Conservation (phyloP, 2,888 invertebrate species). For the Drosophila longiperda region DNA sequence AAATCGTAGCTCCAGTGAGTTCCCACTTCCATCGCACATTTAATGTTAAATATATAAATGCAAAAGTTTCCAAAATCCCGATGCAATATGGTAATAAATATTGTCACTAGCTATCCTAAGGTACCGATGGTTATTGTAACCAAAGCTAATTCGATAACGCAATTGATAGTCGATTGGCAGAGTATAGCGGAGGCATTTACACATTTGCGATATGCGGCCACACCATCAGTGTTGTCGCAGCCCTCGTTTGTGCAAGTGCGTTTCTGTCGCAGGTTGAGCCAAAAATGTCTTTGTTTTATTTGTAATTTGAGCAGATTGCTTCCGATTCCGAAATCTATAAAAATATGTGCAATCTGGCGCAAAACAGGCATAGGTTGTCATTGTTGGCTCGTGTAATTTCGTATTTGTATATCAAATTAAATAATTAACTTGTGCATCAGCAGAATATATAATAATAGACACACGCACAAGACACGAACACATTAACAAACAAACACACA, state of each 20-base stretch:
- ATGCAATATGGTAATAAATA: not conserved
- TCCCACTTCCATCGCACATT: slow-evolving; percentile 9
- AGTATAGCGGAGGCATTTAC: slow-evolving; percentile 11
- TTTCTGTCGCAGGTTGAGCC: slow-evolving; percentile 45
- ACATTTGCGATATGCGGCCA: slow-evolving; percentile 14
- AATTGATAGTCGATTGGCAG: not conserved
- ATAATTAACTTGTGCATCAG: slow-evolving; percentile 49
- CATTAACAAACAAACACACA: slow-evolving; percentile 22
- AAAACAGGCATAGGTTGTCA: slow-evolving; percentile 5
- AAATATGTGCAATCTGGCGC: slow-evolving; percentile 47
- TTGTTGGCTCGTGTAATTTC: slow-evolving; percentile 20
- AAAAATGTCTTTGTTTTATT: slow-evolving; percentile 61
- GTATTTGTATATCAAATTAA: slow-evolving; percentile 11
- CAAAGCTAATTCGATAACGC: not conserved
- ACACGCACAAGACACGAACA: slow-evolving; percentile 41
- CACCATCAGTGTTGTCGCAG: slow-evolving; percentile 55
- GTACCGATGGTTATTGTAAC: slow-evolving; percentile 7
- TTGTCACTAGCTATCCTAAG: not conserved
- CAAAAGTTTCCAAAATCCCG: not conserved
- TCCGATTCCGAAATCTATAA: slow-evolving; percentile 26
- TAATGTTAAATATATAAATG: not conserved
- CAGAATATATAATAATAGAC: slow-evolving; percentile 68
- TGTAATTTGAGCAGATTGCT: slow-evolving; percentile 42
- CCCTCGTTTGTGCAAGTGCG: slow-evolving; percentile 60
- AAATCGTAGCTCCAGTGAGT: slow-evolving; percentile 70